Percentiles rank a stretch among this genome's conserved stretches.
Conservation (phyloP, 2,113 vertebrate species). For the Callospermophilus lateralis region DNA sequence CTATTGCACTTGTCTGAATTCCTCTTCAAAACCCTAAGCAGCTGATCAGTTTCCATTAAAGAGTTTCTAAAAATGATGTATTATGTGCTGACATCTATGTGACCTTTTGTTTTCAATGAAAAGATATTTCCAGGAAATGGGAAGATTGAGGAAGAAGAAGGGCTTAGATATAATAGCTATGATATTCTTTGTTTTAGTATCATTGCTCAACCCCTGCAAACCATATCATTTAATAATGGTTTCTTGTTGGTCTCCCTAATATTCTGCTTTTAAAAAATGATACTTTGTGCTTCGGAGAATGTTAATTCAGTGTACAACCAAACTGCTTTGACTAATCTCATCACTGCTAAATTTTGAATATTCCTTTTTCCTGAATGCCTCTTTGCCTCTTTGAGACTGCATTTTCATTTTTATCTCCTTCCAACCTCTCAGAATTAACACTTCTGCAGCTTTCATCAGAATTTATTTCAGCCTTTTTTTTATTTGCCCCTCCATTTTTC, state of each 20-base stretch:
- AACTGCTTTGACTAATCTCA: conserved; percentile 52
- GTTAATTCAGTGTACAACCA: conserved; percentile 60
- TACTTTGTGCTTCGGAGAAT: conserved; percentile 43
- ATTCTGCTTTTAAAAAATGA: conserved; percentile 64
- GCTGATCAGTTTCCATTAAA: conserved; percentile 6
- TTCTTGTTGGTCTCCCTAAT: conserved; percentile 61
- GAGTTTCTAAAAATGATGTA: conserved; percentile 44
- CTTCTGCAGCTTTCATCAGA: conserved; percentile 35
- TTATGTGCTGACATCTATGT: conserved; percentile 16
- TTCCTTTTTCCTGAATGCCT: conserved; percentile 36
- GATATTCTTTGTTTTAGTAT: conserved; percentile 49
- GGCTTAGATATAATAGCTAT: conserved; percentile 28
- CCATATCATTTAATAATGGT: conserved; percentile 70
- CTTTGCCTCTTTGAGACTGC: conserved; percentile 48
- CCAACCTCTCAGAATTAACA: conserved; percentile 44
- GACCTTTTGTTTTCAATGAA: conserved; percentile 22
- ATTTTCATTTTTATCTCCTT: conserved; percentile 57
- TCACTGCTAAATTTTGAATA: conserved; percentile 37
- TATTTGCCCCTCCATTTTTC: conserved; percentile 69
- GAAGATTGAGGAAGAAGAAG: conserved; percentile 18
- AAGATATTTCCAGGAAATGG: conserved; percentile 58
- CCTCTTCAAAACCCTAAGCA: not conserved
- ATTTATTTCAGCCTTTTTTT: conserved; percentile 67
- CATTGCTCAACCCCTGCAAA: not conserved
- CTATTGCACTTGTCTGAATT: not conserved